A percentile compares a stretch with the other conserved stretches of the same genome.
These are phyloP conservation scores for Myiozetetes cayanensis DNA, from an alignment of 2,113 vertebrate genomes.

Conservation along the genomic window DNA sequence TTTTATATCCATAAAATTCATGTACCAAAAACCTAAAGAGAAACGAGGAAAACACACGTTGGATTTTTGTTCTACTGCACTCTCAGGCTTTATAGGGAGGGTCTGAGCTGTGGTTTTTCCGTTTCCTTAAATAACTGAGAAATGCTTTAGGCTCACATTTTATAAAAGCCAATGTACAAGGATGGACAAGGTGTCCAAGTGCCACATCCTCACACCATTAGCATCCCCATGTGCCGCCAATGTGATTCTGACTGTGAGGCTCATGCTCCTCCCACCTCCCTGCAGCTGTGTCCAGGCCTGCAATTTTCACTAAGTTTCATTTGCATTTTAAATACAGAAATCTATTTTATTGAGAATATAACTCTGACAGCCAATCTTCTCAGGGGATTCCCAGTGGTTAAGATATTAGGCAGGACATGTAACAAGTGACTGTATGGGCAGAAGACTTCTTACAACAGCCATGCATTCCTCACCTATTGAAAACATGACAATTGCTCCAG, in stretches of 20 bases:
- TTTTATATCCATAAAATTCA: neutral
- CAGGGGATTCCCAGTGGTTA: neutral
- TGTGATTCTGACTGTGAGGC: fast-evolving
- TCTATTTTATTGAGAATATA: neutral
- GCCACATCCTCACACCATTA: neutral
- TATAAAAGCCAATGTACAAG: fast-evolving
- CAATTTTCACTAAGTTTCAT: neutral
- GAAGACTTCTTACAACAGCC: neutral
- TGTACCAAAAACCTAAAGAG: fast-evolving
- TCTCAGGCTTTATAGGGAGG: neutral
- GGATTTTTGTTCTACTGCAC: neutral
- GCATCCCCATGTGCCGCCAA: neutral
- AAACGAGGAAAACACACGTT: neutral
- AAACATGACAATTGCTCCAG: neutral
- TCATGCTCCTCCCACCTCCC: neutral
- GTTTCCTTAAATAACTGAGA: neutral
- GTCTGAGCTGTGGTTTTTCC: neutral
- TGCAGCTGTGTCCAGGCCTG: neutral
- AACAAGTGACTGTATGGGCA: neutral
- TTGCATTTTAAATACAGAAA: neutral
- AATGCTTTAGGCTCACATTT: neutral
- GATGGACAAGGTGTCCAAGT: neutral
- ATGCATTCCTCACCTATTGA: neutral
- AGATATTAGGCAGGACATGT: neutral
- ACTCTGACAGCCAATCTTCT: neutral